Evolutionary conservation across 2,797 vertebrate species (phyloP).

Genomic region (Tenualosa ilisha): DNA sequence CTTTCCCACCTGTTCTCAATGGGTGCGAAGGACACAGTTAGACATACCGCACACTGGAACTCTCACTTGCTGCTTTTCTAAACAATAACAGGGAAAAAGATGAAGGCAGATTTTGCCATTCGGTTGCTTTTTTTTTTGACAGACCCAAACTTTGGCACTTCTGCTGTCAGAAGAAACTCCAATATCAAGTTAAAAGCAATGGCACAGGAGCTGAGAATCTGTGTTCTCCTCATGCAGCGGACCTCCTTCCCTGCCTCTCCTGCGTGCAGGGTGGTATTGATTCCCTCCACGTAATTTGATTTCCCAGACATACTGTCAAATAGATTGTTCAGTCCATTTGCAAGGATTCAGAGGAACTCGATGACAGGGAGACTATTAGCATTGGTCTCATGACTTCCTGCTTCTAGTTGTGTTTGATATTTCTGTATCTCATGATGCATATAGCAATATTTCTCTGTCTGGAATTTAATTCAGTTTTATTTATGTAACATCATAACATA

Average conservation of each 20-base stretch:
- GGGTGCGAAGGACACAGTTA: background rate
- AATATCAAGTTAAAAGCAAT: background rate
- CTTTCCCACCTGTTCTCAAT: background rate
- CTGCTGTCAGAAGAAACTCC: background rate
- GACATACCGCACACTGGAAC: background rate
- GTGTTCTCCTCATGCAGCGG: background rate
- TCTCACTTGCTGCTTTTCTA: background rate
- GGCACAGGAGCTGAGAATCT: background rate
- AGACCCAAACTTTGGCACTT: background rate
- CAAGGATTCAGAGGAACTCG: background rate
- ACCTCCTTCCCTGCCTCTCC: background rate
- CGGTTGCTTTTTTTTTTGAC: background rate
- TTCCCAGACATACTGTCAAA: background rate
- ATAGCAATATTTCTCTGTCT: background rate
- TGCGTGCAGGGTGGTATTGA: background rate
- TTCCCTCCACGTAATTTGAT: background rate
- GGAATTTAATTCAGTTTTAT: background rate
- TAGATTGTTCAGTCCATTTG: constrained; percentile 20
- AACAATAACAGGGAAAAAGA: background rate
- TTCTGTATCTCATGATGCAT: background rate
- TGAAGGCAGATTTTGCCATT: background rate
- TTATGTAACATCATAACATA: too few relatives aligned
- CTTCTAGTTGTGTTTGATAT: background rate
- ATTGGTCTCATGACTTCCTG: background rate
- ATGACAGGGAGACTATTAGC: constrained; percentile 9